A percentile compares a stretch with the other conserved stretches of the same genome.
Conservation (phyloP, 2,888 invertebrate genomes). For the Scaptomyza tumidula region DNA sequence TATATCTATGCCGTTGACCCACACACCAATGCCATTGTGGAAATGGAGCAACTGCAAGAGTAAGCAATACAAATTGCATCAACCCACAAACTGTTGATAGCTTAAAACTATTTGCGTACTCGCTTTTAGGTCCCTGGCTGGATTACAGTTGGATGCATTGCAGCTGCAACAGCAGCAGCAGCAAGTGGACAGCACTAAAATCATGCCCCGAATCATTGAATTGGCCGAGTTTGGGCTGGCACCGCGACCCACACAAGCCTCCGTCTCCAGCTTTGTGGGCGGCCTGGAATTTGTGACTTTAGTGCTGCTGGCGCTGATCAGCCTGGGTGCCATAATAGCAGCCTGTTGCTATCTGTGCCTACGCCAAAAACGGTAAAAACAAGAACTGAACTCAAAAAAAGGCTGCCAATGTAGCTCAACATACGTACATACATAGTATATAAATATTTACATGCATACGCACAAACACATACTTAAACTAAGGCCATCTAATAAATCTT, state of each 20-base stretch:
- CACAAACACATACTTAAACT: slow-evolving; percentile 14
- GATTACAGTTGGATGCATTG: slow-evolving; percentile 75
- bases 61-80: slow-evolving; percentile 83
- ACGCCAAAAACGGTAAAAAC: slow-evolving; percentile 85
- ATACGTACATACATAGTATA: slow-evolving; percentile 26
- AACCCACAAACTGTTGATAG: background rate
- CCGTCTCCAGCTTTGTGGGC: slow-evolving; percentile 85
- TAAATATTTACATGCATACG: background rate
- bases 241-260: slow-evolving; percentile 82
- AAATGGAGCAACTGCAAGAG: slow-evolving; percentile 92
- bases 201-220: slow-evolving; percentile 89
- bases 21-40: slow-evolving; percentile 91
- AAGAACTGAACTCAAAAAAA: slow-evolving; percentile 27
- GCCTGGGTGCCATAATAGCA: slow-evolving; percentile 91
- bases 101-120: background rate
- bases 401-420: slow-evolving; percentile 52
- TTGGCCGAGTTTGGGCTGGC: slow-evolving; percentile 83
- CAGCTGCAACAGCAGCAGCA: slow-evolving; percentile 62
- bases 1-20: slow-evolving; percentile 94
- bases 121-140: slow-evolving; percentile 86
- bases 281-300: slow-evolving; percentile 92
- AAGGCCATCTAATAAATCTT: slow-evolving; percentile 65
- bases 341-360: slow-evolving; percentile 92
- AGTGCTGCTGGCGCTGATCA: slow-evolving; percentile 91
- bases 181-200: slow-evolving; percentile 76